Percentiles rank a stretch among this genome's conserved stretches.
phyloP scores from a whole-genome alignment of 2,797 vertebrate species.

The Macropus fuliginosus region DNA sequence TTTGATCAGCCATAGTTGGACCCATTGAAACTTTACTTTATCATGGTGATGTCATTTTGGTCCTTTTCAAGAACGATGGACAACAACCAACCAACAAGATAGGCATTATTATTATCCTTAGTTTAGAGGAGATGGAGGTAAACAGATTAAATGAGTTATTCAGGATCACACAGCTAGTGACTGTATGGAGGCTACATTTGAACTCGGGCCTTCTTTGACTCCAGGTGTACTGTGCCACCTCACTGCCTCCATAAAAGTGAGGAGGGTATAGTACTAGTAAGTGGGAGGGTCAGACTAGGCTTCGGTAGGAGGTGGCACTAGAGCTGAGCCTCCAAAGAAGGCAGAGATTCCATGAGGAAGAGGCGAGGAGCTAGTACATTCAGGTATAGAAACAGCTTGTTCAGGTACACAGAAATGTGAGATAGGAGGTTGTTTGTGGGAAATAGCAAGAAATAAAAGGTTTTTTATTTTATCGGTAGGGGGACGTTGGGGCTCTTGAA shows the following conservation, averaged over 20 bases:
- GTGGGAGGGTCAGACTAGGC: background rate
- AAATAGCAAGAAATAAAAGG: background rate
- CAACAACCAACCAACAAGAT: background rate
- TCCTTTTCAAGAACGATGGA: too few relatives aligned
- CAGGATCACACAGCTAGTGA: background rate
- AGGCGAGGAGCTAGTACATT: background rate
- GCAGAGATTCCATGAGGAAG: background rate
- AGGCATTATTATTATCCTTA: background rate
- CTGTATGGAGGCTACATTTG: background rate
- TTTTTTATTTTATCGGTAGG: background rate
- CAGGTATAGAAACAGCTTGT: background rate
- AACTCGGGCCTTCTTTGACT: background rate
- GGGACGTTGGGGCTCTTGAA: background rate
- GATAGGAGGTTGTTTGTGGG: background rate
- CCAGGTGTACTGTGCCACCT: background rate
- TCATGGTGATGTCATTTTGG: too few relatives aligned
- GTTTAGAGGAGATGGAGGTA: background rate
- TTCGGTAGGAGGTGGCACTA: background rate
- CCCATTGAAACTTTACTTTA: too few relatives aligned
- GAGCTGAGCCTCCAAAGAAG: background rate
- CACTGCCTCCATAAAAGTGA: background rate
- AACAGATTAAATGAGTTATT: background rate
- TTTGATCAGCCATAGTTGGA: too few relatives aligned
- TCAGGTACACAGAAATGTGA: background rate
- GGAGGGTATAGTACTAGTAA: background rate